Base-by-base conservation (phyloP, 2,113 vertebrate species). In the Collichthys lucidus region DNA sequence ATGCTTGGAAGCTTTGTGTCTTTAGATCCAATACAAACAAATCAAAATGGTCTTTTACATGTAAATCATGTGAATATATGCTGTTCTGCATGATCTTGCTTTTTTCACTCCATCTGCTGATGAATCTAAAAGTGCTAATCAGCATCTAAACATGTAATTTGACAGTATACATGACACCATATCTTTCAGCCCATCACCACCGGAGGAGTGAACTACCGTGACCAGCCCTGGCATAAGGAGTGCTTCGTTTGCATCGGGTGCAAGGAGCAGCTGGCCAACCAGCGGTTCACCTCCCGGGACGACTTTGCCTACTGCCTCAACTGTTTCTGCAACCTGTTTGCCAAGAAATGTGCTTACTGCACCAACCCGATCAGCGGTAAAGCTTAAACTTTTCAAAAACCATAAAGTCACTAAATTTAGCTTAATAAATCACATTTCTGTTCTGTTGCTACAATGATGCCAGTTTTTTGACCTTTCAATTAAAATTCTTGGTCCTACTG, bases 201-300 rank as follows among this genome's bases (percentile, higher is more conserved):
- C 0, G 97, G 97, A 52, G 98, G 98, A 0, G 97, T 99, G 77
- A 99, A 96, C 29, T 99, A 99, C 90, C 96, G 93, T 15, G 98
- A 99, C 68, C 97, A 98, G 92, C 98, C 98, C 0, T 99, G 98
- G 98, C 98, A 99, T 24, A 97, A 96, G 88, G 98, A 98, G 82
- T 99, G 98, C 87, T 99, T 99, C 0, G 93, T 99, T 50, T 99
- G 98, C 72, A 97, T 95, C 0, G 96, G 95, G 20, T 99, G 98
- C 92, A 98, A 97, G 92, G 96, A 97, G 92, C 97, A 97, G 82
- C 60, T 99, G 69, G 97, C 96, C 0, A 97, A 97, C 26, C 97
- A 98, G 90, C 96, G 97, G 7, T 99, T 99, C 85, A 99, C 98
- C 2, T 98, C 98, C 56, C 95, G 96, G 17, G 97, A 99, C 15